These are phyloP conservation scores for Otus sunia DNA, from an alignment of 2,113 vertebrate species.

Conservation along the genomic window DNA sequence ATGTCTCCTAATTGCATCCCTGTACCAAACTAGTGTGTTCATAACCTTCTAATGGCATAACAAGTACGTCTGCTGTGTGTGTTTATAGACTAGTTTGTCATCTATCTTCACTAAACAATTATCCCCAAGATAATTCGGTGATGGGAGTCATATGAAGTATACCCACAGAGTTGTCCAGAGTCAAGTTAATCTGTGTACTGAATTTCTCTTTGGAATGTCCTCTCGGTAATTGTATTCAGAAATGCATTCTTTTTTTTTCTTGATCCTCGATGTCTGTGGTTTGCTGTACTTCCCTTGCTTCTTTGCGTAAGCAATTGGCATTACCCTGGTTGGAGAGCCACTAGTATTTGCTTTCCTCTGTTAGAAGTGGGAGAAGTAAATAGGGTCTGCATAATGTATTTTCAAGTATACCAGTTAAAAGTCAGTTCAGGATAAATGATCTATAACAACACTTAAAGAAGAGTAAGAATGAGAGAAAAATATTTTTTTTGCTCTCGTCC, in stretches of 20 bases:
- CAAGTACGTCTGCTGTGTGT: not conserved
- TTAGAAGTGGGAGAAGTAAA: conserved; percentile 15
- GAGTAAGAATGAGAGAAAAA: not conserved
- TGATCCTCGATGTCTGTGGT: not conserved
- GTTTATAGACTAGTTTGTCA: not conserved
- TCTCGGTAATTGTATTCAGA: conserved; percentile 14
- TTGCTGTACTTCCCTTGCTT: not conserved
- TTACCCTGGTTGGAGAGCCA: not conserved
- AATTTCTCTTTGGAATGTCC: not conserved
- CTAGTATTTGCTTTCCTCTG: conserved; percentile 18
- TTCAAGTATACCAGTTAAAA: conserved; percentile 28
- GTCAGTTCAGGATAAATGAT: conserved; percentile 11
- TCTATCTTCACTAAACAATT: not conserved
- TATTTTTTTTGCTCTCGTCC: not conserved
- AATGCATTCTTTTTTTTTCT: not conserved
- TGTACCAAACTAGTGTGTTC: not conserved
- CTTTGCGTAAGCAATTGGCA: not conserved
- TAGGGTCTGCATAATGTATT: conserved; percentile 30
- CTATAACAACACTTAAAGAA: not conserved
- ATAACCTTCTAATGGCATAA: not conserved
- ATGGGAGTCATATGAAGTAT: not conserved
- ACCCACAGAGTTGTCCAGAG: not conserved
- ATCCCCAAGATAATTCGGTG: not conserved
- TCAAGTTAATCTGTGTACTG: not conserved
- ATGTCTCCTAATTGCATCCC: not conserved